Conservation (phyloP, 2,113 vertebrate species). For the Lophotis ruficrista region DNA sequence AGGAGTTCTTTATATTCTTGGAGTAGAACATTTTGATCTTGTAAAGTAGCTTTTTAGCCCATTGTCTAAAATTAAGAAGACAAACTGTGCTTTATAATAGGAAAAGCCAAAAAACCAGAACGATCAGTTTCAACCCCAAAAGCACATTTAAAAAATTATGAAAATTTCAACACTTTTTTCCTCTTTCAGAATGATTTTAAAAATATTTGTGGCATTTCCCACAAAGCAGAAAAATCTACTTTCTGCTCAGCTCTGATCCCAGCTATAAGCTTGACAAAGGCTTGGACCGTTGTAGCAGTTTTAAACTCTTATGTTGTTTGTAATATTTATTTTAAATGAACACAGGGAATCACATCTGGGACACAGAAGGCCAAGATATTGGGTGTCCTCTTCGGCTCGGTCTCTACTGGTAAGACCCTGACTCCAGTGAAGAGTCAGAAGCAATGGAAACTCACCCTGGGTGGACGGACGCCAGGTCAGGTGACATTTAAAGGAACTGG, state of each 20-base stretch:
- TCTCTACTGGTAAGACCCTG: not conserved
- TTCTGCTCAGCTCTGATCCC: not conserved
- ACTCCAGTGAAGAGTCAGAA: not conserved
- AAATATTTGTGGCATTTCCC: not conserved
- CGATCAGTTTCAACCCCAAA: not conserved
- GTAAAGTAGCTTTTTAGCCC: not conserved
- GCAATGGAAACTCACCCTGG: not conserved
- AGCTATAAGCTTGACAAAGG: not conserved
- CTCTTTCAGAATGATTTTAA: not conserved
- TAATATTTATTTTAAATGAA: not conserved
- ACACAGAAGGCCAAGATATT: not conserved
- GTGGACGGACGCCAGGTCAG: too few species aligned
- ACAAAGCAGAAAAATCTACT: not conserved
- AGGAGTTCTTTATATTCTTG: not conserved
- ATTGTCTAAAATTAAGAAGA: slow-evolving; percentile 19
- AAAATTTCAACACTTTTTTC: not conserved
- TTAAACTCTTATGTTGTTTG: not conserved
- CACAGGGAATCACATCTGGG: not conserved
- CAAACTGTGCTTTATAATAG: not conserved
- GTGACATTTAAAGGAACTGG: not conserved
- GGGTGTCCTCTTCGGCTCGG: accelerated
- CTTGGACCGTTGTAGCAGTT: not conserved
- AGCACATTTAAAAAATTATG: not conserved
- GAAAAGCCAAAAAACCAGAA: not conserved
- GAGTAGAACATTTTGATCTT: not conserved